Conservation (phyloP, 2,113 vertebrate genomes). For the Shinisaurus crocodilurus region DNA sequence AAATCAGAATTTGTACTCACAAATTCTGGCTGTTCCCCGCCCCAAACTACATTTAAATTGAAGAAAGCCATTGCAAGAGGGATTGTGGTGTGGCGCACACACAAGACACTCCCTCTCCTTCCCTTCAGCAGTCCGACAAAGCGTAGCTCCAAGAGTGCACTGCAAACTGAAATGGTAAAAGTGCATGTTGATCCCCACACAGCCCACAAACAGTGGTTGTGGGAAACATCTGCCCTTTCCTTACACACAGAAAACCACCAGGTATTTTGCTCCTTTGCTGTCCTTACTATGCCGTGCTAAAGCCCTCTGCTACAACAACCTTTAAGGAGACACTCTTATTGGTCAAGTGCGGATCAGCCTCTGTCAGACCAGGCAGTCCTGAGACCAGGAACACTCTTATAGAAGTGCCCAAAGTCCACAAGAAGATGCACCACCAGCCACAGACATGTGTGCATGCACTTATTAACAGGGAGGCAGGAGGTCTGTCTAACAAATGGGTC, state of each 20-base stretch:
- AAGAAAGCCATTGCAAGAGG: background rate
- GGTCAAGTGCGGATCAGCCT: background rate
- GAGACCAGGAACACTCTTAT: background rate
- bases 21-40: background rate
- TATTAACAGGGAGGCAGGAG: background rate
- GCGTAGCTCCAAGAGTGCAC: no score
- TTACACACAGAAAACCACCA: fast-evolving
- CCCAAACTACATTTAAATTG: background rate
- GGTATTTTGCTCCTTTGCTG: background rate
- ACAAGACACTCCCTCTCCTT: background rate
- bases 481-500: background rate
- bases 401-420: background rate
- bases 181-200: background rate
- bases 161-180: background rate
- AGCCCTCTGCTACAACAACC: background rate
- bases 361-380: background rate
- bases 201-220: background rate
- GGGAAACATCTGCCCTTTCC: background rate
- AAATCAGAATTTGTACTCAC: background rate
- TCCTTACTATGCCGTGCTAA: background rate
- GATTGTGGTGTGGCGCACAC: background rate
- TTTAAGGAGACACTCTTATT: background rate
- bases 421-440: background rate
- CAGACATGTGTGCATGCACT: background rate
- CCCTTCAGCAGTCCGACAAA: background rate